phyloP scores from a whole-genome alignment of 2,888 invertebrate species.

The Capitulum mitella region DNA sequence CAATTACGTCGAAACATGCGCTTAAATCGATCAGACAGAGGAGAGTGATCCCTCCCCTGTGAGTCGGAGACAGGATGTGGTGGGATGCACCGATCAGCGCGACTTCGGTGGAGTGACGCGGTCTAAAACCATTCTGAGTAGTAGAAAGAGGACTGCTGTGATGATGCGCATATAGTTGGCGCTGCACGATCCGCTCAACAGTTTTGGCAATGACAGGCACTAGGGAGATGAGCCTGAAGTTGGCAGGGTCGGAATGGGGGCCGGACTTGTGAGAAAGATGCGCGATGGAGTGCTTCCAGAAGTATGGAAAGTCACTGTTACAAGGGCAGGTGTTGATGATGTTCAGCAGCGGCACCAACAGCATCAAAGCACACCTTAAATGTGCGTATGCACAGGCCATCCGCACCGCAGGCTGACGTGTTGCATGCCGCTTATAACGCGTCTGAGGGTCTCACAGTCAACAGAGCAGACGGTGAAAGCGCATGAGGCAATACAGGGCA shows the following conservation, averaged over 20 bases:
- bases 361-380: neutral
- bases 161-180: neutral
- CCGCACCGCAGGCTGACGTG: neutral
- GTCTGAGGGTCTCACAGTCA: neutral
- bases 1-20: neutral
- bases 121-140: neutral
- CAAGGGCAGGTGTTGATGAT: neutral
- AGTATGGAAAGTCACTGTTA: neutral
- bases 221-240: neutral
- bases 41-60: neutral
- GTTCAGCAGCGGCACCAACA: neutral
- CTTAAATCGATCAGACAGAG: neutral
- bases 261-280: no score
- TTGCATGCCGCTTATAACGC: neutral
- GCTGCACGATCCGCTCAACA: neutral
- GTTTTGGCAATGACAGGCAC: neutral
- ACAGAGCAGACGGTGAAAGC: neutral
- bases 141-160: neutral
- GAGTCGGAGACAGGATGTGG: neutral
- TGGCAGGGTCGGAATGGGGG: neutral
- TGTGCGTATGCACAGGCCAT: neutral
- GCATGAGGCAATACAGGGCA: neutral
- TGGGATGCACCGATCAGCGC: neutral
- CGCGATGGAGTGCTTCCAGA: neutral
- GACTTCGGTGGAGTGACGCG: neutral